A percentile compares a stretch with the other conserved stretches of the same genome.
Evolutionary conservation across 2,888 invertebrate genomes (phyloP).

Genomic region (Autographa pulchrina): DNA sequence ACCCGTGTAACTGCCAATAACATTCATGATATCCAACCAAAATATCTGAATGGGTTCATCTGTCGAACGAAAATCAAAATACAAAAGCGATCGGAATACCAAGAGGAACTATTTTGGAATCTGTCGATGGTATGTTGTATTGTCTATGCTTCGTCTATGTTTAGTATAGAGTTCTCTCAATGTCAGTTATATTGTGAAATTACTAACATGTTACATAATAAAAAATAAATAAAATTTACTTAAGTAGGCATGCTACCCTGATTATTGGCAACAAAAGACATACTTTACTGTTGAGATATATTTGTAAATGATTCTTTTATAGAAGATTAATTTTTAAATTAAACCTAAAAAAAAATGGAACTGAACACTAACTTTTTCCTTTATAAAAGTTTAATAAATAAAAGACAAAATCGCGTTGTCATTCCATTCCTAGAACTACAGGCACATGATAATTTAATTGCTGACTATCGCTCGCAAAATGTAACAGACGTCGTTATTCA

Average conservation of each 20-base stretch:
- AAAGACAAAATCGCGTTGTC: background rate
- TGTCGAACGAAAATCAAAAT: constrained; percentile 35
- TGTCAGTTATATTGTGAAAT: background rate
- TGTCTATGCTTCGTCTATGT: constrained; percentile 5
- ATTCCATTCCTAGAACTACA: background rate
- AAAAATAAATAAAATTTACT: too few species aligned
- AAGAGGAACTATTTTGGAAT: constrained; percentile 12
- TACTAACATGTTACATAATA: too few species aligned
- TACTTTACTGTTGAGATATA: too few species aligned
- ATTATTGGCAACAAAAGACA: too few species aligned
- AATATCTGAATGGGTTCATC: constrained; percentile 38
- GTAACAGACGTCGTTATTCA: background rate
- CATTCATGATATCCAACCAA: constrained; percentile 18
- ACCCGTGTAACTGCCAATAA: constrained; percentile 39
- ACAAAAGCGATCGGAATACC: constrained; percentile 30
- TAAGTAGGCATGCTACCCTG: too few species aligned
- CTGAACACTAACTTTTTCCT: background rate
- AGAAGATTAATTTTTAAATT: too few species aligned
- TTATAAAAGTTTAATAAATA: background rate
- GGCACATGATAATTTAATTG: background rate
- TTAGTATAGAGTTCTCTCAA: background rate
- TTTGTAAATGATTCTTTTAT: too few species aligned
- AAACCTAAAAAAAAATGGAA: too few species aligned
- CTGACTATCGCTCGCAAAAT: background rate
- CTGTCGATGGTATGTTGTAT: background rate